phyloP scores from a whole-genome alignment of 2,888 invertebrate genomes.

The Acheta domesticus region DNA sequence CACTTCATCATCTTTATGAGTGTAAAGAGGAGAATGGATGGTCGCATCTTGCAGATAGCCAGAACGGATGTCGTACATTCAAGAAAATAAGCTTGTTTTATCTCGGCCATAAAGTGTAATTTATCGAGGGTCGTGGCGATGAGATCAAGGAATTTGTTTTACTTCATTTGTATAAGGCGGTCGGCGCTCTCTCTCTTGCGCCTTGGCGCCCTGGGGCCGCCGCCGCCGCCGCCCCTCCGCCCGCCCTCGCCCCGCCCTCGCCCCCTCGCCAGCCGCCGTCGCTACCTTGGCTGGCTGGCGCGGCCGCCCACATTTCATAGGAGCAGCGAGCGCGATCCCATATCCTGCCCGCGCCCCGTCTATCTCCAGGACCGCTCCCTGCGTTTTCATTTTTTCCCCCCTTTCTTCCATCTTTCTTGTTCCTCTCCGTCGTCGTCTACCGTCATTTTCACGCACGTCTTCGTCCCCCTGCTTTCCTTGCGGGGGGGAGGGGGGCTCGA shows the following conservation, averaged over 20 bases:
- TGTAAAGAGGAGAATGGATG: constrained; percentile 42
- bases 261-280: background rate
- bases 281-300: background rate
- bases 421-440: no score
- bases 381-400: no score
- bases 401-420: no score
- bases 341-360: background rate
- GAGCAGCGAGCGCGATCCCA: background rate
- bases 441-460: background rate
- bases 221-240: background rate
- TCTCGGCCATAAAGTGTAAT: constrained; percentile 50
- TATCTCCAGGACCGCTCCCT: background rate
- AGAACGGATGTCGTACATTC: constrained; percentile 47
- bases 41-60: constrained; percentile 41
- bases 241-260: background rate
- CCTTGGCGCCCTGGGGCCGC: background rate
- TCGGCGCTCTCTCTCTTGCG: background rate
- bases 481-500: background rate
- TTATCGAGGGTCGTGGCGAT: constrained; percentile 46
- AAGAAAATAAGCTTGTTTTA: constrained; percentile 51
- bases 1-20: constrained; percentile 39
- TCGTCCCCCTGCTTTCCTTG: background rate
- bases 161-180: constrained; percentile 25
- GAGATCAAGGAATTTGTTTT: constrained; percentile 39
- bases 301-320: background rate